Conservation (phyloP, 2,797 vertebrate species). For the Emydoidea blandingii region DNA sequence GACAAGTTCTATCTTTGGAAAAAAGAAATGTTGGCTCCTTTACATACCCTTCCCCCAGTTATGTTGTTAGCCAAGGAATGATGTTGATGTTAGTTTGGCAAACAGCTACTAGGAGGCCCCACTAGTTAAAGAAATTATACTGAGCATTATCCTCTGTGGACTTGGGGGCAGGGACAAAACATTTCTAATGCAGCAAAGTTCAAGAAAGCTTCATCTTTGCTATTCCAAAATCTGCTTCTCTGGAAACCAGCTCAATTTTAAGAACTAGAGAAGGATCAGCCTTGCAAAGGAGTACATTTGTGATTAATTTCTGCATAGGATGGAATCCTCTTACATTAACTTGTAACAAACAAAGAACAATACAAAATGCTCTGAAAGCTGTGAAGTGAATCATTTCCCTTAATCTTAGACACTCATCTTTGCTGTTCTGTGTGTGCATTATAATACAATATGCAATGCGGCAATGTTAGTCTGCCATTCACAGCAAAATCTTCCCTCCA, state of each 20-base stretch:
- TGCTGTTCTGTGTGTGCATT: background rate
- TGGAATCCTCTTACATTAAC: conserved; percentile 10
- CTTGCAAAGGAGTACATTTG: conserved; percentile 41
- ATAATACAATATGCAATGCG: background rate
- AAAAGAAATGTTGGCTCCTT: conserved; percentile 24
- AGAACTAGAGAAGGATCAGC: conserved; percentile 57
- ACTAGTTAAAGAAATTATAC: background rate
- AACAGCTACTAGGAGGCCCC: conserved; percentile 45
- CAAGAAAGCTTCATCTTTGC: conserved; percentile 52
- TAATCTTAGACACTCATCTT: background rate
- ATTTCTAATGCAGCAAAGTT: conserved; percentile 31
- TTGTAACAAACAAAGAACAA: background rate
- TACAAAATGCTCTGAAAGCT: background rate
- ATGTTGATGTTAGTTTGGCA: conserved; percentile 46
- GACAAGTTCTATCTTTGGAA: conserved; percentile 44
- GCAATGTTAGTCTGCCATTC: background rate
- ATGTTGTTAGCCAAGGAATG: background rate
- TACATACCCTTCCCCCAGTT: background rate
- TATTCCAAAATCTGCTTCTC: conserved; percentile 51
- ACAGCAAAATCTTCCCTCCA: background rate
- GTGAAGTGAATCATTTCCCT: background rate
- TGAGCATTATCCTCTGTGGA: conserved; percentile 45
- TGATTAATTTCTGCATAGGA: conserved; percentile 33
- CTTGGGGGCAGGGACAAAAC: conserved; percentile 36
- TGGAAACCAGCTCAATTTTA: conserved; percentile 59